Base-by-base conservation (phyloP, 2,797 vertebrate genomes). In the Lepus oiostolus region DNA sequence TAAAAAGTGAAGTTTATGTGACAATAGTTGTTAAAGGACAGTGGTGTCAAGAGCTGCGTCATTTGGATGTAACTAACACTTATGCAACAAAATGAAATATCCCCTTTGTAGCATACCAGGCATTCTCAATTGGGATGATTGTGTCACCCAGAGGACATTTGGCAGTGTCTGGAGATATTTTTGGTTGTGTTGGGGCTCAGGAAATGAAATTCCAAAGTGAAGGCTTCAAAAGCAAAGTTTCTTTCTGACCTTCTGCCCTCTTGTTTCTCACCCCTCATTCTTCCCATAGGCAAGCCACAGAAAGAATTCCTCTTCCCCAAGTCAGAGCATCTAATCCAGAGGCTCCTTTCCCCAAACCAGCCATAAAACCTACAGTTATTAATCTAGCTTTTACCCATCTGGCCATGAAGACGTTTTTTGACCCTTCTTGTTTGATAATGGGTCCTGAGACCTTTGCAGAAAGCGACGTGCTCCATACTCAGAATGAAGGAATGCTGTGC, bases 1-100 rank as follows among this genome's bases (percentile, higher is more conserved):
- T 81, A 71, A 95, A 79, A 94, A 82, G 47, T 58, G 58, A 88
- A 80, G 76, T 88, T 88, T 77, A 47, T 79, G 67, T 84, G 71
- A 88, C 74, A 94, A 38, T 52, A 79, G 47, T 30, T 72, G 47
- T 84, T 93, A 88, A 91, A 88, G 38, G 13, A 47, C 30, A n/a
- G 65, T 26, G 22, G 35, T 86, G n/a, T 68, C 58, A 72, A 80
- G 30, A 42, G 65, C 4, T n/a, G 47, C 35, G 74, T 86, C 62
- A 74, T 62, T 17, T 62, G 50, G 35, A 72, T 32, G 9, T 67
- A 72, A 79, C 7, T 54, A 87, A 84, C 63, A 58, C n/a, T 80
- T 88, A 83, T 72, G 77, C 35, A 85, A 81, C 32, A 81, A 38
- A 74, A 89, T 89, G 60, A 75, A 93, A 62, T 60, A 60, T n/a